A percentile compares a stretch with the other conserved stretches of the same genome.
These are phyloP conservation scores for Aeoliscus strigatus DNA, from an alignment of 2,797 vertebrate genomes.

Conservation along the genomic window DNA sequence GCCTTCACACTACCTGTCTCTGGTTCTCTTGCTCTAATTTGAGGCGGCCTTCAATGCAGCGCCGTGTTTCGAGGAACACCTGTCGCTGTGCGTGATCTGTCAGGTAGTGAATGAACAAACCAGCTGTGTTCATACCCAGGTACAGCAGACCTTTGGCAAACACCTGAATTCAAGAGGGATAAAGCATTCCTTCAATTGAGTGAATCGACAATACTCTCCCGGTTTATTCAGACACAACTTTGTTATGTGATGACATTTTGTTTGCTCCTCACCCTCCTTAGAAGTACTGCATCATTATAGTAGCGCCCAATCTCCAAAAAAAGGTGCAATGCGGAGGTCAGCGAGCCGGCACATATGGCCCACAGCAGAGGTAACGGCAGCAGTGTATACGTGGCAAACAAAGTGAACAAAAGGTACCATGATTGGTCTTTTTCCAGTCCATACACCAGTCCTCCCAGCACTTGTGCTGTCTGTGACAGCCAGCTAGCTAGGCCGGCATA, in stretches of 20 bases:
- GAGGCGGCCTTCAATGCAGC: conserved; percentile 75
- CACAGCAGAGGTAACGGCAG: conserved; percentile 76
- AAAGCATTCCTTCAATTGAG: neutral
- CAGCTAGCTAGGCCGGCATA: conserved; percentile 73
- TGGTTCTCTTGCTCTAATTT: conserved; percentile 77
- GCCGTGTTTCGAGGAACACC: conserved; percentile 77
- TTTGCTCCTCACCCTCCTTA: conserved; percentile 64
- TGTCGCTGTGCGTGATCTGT: conserved; percentile 77
- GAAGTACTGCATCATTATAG: conserved; percentile 56
- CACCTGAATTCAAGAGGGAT: conserved; percentile 46
- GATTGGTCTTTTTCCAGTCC: conserved; percentile 76
- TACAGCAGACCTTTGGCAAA: conserved; percentile 74
- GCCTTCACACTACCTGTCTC: conserved; percentile 67
- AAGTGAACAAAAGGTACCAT: conserved; percentile 76
- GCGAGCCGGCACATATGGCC: conserved; percentile 73
- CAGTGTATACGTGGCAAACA: conserved; percentile 79
- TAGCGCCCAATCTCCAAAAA: conserved; percentile 50
- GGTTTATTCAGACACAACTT: too few species aligned
- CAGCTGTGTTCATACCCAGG: conserved; percentile 75
- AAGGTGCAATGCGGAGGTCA: conserved; percentile 72
- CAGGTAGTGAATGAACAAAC: conserved; percentile 78
- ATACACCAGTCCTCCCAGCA: conserved; percentile 68
- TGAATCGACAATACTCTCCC: neutral
- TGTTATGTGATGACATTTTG: too few species aligned
- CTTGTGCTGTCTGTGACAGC: conserved; percentile 74